Percentiles rank a stretch among this genome's conserved stretches.
Conservation (phyloP, 2,888 invertebrate genomes). For the Troides helena region DNA sequence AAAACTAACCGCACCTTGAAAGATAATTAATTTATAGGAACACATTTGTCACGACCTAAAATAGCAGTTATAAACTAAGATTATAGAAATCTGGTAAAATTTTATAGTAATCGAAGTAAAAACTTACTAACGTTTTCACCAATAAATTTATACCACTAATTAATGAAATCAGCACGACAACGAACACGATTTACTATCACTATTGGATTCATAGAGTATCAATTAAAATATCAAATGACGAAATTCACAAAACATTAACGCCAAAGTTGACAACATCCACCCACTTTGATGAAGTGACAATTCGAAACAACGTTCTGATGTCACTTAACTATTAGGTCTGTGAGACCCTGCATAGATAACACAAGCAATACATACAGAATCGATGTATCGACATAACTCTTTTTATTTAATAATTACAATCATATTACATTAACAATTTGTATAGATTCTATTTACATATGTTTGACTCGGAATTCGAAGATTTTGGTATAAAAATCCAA, state of each 20-base stretch:
- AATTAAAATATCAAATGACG: constrained; percentile 36
- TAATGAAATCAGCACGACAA: not conserved
- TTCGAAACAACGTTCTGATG: not conserved
- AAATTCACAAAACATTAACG: constrained; percentile 24
- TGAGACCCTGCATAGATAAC: too few relatives aligned
- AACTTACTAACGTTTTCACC: not conserved
- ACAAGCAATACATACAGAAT: too few relatives aligned
- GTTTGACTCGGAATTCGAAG: too few relatives aligned
- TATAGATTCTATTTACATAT: too few relatives aligned
- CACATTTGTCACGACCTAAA: constrained; percentile 63
- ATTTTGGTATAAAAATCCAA: too few relatives aligned
- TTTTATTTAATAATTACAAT: too few relatives aligned
- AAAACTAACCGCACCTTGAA: not conserved
- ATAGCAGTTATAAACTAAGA: constrained; percentile 61
- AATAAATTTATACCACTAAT: not conserved
- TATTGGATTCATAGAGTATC: not conserved
- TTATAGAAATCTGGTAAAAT: not conserved
- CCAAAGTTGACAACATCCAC: constrained; percentile 26
- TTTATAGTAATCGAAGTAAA: not conserved
- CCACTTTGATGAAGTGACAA: constrained; percentile 35
- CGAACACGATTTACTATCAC: not conserved
- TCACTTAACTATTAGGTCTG: not conserved
- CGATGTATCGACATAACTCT: too few relatives aligned
- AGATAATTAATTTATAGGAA: not conserved
- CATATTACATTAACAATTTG: too few relatives aligned